Percentiles rank a stretch among this genome's conserved stretches.
phyloP scores from a whole-genome alignment of 2,888 invertebrate species.

The Melipona beecheii region DNA sequence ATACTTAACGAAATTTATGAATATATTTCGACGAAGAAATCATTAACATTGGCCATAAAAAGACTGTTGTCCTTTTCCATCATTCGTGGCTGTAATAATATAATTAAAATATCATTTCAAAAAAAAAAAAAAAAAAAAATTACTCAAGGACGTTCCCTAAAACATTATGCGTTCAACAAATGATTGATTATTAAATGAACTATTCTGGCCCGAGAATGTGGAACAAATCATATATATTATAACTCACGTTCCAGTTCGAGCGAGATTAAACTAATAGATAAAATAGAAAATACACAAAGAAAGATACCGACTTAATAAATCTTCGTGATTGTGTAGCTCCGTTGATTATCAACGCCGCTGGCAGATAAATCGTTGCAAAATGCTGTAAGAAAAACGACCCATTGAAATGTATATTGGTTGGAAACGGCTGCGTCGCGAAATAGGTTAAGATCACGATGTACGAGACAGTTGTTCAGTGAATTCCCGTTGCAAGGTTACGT shows the following conservation, averaged over 20 bases:
- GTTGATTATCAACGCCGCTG: background rate
- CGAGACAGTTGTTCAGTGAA: background rate
- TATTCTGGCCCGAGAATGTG: background rate
- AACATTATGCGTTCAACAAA: background rate
- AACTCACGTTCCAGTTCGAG: background rate
- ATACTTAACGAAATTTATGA: background rate
- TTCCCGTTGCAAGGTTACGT: constrained; percentile 5
- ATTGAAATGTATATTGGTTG: background rate
- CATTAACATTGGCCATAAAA: background rate
- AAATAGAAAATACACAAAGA: background rate
- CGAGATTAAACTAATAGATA: background rate
- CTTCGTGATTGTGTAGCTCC: background rate
- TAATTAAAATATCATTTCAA: background rate
- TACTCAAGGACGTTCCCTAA: background rate
- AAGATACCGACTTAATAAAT: background rate
- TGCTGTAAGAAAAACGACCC: background rate
- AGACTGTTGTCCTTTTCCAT: background rate
- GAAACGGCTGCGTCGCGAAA: constrained; percentile 5
- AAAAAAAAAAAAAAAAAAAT: background rate
- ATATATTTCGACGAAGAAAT: background rate
- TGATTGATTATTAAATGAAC: background rate
- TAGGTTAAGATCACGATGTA: constrained; percentile 27
- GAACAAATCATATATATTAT: background rate
- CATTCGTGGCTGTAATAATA: background rate
- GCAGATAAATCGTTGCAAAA: background rate